These are phyloP conservation scores for Oreochromis spilurus DNA, from an alignment of 2,113 vertebrate species.

Conservation along the genomic window DNA sequence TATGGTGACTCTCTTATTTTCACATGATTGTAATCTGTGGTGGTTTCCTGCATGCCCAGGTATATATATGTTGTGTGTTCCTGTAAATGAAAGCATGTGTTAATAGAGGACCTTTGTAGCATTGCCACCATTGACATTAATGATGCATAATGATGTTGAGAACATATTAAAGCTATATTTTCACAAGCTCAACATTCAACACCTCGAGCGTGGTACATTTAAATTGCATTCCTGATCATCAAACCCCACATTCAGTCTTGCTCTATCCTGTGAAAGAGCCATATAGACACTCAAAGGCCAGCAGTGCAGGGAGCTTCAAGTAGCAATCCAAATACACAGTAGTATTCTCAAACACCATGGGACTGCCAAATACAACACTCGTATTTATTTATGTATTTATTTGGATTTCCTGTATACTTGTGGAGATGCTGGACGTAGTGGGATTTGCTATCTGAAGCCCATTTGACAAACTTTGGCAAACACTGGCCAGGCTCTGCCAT, in stretches of 20 bases:
- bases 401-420: constrained; percentile 74
- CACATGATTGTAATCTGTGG: background rate
- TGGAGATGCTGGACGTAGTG: constrained; percentile 54
- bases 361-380: constrained; percentile 72
- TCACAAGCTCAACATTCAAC: constrained; percentile 34
- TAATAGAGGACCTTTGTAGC: background rate
- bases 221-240: constrained; percentile 52
- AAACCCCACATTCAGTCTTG: constrained; percentile 58
- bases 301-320: constrained; percentile 54
- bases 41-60: background rate
- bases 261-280: constrained; percentile 56
- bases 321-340: constrained; percentile 72
- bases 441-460: constrained; percentile 55
- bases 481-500: constrained; percentile 7
- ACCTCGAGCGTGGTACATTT: constrained; percentile 44
- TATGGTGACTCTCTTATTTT: background rate
- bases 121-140: constrained; percentile 20
- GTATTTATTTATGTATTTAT: constrained; percentile 76
- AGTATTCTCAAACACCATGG: constrained; percentile 72
- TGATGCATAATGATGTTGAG: constrained; percentile 29
- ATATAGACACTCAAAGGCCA: constrained; percentile 60
- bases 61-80: background rate
- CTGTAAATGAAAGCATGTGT: background rate
- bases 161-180: constrained; percentile 41
- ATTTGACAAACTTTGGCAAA: constrained; percentile 47